Percentiles rank a stretch among this genome's conserved stretches.
These are phyloP conservation scores for Oncorhynchus masou DNA, from an alignment of 2,113 vertebrate species.

Conservation along the genomic window DNA sequence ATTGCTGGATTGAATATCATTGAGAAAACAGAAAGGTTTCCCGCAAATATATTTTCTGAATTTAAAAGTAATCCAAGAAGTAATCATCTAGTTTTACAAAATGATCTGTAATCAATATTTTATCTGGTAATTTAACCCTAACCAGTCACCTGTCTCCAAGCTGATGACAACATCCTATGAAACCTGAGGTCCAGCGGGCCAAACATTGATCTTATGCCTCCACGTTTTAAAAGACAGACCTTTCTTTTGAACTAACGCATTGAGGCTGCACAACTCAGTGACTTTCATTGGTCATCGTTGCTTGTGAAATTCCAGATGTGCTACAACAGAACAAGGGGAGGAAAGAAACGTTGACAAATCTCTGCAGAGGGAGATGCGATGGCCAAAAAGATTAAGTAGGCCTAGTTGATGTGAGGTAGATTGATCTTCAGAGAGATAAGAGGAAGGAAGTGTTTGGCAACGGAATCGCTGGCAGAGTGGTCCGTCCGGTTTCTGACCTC, in stretches of 20 bases:
- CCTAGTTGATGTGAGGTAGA: neutral
- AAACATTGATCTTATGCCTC: neutral
- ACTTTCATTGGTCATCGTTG: neutral
- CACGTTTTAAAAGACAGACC: neutral
- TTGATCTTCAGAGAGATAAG: constrained; percentile 13
- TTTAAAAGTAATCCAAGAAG: no score
- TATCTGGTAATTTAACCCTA: neutral
- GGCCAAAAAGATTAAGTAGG: no score
- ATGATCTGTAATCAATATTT: no score
- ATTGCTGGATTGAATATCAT: no score
- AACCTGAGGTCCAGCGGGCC: constrained; percentile 8
- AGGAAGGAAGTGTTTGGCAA: constrained; percentile 53
- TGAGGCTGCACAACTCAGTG: neutral
- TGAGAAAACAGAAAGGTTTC: no score
- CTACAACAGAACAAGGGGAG: constrained; percentile 27
- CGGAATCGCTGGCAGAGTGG: constrained; percentile 29
- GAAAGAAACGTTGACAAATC: constrained; percentile 36
- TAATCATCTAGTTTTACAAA: no score
- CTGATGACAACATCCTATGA: constrained; percentile 8
- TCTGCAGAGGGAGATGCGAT: constrained; percentile 36
- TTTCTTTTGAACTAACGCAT: neutral
- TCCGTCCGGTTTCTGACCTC: constrained; percentile 37
- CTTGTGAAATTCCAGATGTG: constrained; percentile 53
- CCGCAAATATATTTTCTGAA: no score
- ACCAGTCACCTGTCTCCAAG: neutral